phyloP scores from a whole-genome alignment of 1,140 invertebrate species.

The Eueides isabella region DNA sequence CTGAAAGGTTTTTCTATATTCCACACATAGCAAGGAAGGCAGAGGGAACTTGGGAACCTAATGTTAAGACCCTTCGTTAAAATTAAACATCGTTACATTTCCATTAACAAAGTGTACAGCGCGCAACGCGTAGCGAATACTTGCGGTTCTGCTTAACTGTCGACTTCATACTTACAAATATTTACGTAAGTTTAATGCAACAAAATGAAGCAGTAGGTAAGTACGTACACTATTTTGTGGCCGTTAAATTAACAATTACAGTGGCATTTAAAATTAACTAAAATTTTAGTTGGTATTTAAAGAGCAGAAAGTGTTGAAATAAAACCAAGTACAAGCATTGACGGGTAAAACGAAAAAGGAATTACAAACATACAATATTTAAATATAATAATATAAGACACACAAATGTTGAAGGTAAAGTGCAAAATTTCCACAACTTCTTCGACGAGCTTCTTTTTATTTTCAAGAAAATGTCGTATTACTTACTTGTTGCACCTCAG shows the following conservation, averaged over 20 bases:
- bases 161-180: background rate
- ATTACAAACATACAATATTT: background rate
- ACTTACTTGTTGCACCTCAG: background rate
- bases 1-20: too few relatives aligned
- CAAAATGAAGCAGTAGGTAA: background rate
- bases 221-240: background rate
- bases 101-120: background rate
- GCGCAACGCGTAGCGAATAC: background rate
- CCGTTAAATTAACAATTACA: background rate
- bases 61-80: too few relatives aligned
- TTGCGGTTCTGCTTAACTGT: background rate
- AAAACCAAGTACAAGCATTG: background rate
- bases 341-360: background rate
- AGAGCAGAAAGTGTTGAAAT: background rate
- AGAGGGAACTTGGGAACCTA: too few relatives aligned
- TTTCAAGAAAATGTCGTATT: conserved; percentile 13
- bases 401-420: background rate
- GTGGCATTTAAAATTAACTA: background rate
- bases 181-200: conserved; percentile 4
- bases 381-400: background rate
- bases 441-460: too few relatives aligned
- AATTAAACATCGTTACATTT: too few relatives aligned
- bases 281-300: background rate
- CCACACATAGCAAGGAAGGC: too few relatives aligned
- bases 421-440: too few relatives aligned